Evolutionary conservation across 1,140 invertebrate species (phyloP), one percentile per base, ranked within the genome.

Genomic region (Oryctes rhinoceros): DNA sequence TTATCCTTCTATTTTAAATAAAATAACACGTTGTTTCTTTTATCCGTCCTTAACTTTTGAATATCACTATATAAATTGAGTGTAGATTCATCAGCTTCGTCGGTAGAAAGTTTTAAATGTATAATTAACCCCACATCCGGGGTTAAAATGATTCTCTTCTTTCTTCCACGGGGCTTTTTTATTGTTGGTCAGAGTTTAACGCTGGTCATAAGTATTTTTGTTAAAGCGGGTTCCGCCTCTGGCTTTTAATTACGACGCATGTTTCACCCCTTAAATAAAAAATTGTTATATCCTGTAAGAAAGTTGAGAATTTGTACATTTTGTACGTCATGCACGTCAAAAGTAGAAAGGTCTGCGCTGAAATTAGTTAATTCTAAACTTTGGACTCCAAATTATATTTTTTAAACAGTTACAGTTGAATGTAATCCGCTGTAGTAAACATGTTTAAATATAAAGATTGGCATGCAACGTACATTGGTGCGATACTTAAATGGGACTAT

Each of bases 91-190:
- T 44, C 39, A 44, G 49, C 11, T 53, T 53, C 13, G 49, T 18
- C 49, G 9, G 49, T 53, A 18, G 49, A 53, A 53, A 53, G 49
- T 53, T 53, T 53, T 53, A 53, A 53, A 53, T 53, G 49, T 53
- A 53, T 53, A 53, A 53, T 53, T 53, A 53, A 53, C 49, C 49
- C 49, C n/a, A 53, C 49, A 53, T 53, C 49, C 49, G 49, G 39
- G 49, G 13, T 53, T 11, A 53, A 18, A 53, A 18, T 53, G 49
- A 53, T 53, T 13, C 49, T 13, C n/a, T 18, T 53, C 13, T 53
- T 53, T 53, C 49, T 53, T 53, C 49, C 13, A 10, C 49, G 9
- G 49, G 49, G 49, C 49, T 53, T 53, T 53, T 53, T 53, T 53
- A 53, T 53, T 53, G 49, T 53, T 53, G 49, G 49, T 53, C n/a